Conservation (phyloP, 2,113 vertebrate genomes). For the Clarias macrocephalus region DNA sequence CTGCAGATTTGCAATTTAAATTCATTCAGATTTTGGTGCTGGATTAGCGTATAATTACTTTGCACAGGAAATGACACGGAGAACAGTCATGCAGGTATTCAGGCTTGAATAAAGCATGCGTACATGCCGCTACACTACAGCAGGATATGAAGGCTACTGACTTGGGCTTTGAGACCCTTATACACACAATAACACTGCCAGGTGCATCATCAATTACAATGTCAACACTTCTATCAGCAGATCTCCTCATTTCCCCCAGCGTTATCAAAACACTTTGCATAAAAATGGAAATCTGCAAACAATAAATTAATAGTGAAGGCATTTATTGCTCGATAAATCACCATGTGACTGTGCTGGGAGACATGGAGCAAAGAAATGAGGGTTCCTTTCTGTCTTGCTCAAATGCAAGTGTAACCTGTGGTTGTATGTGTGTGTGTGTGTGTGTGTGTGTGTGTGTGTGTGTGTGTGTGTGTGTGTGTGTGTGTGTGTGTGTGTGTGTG, state of each 20-base stretch:
- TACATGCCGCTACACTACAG: background rate
- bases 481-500: background rate
- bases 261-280: constrained; percentile 15
- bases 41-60: background rate
- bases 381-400: background rate
- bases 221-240: background rate
- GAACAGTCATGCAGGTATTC: background rate
- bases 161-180: constrained; percentile 3
- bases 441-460: no score
- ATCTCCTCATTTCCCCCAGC: background rate
- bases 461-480: background rate
- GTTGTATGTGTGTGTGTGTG: background rate
- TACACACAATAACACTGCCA: background rate
- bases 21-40: background rate
- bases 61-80: background rate
- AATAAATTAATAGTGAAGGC: constrained; percentile 14
- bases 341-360: constrained; percentile 13
- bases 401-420: background rate
- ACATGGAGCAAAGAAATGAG: background rate
- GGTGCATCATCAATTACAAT: constrained; percentile 17
- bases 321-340: background rate
- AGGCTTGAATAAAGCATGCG: background rate
- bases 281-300: constrained; percentile 10
- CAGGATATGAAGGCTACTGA: constrained; percentile 5
- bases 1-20: background rate